Evolutionary conservation across 53 echinoderm and acorn worm genomes (phyloP).

Genomic region (Henricia sp.): DNA sequence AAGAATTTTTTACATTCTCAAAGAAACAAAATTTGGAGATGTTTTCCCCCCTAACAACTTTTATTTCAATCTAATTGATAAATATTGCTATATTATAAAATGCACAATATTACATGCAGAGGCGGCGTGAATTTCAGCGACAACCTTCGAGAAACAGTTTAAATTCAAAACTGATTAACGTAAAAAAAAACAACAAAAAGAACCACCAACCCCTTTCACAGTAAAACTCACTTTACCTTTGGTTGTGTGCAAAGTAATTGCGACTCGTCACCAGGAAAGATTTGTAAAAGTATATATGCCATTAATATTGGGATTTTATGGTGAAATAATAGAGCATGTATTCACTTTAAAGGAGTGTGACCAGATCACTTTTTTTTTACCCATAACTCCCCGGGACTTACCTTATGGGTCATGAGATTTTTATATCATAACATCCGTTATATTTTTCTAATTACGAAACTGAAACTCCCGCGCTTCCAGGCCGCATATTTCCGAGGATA

Average conservation of each 20-base stretch:
- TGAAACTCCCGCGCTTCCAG: too few relatives aligned
- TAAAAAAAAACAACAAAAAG: not conserved
- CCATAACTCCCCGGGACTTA: too few relatives aligned
- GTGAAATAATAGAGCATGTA: too few relatives aligned
- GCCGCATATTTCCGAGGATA: too few relatives aligned
- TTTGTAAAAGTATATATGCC: not conserved
- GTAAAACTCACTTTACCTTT: too few relatives aligned
- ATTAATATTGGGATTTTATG: not conserved
- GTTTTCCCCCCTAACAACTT: conserved; percentile 20
- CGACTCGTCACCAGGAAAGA: not conserved
- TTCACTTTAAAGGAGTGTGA: too few relatives aligned
- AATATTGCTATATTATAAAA: conserved; percentile 56
- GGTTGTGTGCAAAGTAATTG: not conserved
- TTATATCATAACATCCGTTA: too few relatives aligned
- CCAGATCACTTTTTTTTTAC: too few relatives aligned
- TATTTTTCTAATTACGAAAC: too few relatives aligned
- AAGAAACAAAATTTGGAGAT: not conserved
- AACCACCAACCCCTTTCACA: not conserved
- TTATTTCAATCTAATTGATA: conserved; percentile 52
- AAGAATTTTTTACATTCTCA: conserved; percentile 11
- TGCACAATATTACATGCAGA: conserved; percentile 58
- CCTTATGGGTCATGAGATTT: too few relatives aligned
- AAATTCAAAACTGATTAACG: not conserved
- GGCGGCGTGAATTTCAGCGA: conserved; percentile 25
- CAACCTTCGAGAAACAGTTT: not conserved